Percentiles rank a stretch among this genome's conserved stretches.
Conservation (phyloP, 2,113 vertebrate species). For the Psittacus erithacus region DNA sequence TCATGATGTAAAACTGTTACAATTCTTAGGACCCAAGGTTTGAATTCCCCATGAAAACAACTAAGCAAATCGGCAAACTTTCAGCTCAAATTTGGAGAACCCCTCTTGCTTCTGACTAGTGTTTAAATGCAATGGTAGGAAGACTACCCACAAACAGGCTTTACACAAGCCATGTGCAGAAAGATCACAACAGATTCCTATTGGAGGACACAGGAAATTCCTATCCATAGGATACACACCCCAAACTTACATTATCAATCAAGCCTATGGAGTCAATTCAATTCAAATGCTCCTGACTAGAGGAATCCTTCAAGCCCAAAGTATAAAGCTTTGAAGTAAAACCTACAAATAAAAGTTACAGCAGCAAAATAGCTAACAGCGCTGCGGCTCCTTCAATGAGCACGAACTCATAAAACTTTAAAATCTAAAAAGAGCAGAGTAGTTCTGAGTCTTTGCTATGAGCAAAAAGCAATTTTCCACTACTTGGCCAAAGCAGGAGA, state of each 20-base stretch:
- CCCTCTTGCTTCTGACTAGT: not conserved
- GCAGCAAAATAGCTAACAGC: not conserved
- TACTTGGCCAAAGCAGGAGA: not conserved
- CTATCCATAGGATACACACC: not conserved
- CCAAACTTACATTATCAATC: not conserved
- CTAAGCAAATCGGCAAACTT: not conserved
- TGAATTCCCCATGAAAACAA: not conserved
- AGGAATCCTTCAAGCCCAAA: not conserved
- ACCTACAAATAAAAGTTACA: not conserved
- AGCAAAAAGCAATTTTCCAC: conserved; percentile 40
- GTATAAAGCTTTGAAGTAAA: not conserved
- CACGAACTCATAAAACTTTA: not conserved
- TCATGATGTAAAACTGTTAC: not conserved
- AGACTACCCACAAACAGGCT: not conserved
- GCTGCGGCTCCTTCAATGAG: not conserved
- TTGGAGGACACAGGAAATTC: not conserved
- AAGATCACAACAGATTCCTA: not conserved
- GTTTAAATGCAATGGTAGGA: not conserved
- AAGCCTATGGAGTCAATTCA: not conserved
- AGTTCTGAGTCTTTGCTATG: not conserved
- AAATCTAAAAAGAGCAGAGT: not conserved
- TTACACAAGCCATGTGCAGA: fast-evolving
- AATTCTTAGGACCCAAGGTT: not conserved
- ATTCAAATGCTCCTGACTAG: not conserved
- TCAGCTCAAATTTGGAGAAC: not conserved